Evolutionary conservation across 2,888 invertebrate genomes (phyloP), one percentile per base, ranked within the genome.

Genomic region (Therioaphis trifolii): DNA sequence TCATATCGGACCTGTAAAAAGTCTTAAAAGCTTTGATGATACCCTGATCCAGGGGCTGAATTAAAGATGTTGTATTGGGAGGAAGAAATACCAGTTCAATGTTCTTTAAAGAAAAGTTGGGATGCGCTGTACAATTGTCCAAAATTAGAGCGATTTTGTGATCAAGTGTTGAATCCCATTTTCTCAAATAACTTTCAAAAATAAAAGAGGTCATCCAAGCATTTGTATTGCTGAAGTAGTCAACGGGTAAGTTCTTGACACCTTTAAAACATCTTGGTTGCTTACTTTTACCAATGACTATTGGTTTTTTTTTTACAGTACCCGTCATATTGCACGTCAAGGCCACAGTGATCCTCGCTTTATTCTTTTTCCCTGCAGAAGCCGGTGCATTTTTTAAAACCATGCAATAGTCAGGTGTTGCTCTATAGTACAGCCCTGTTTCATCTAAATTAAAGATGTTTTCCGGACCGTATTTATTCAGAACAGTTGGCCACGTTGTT

Each of bases 221-320:
- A 68, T 79, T 79, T n/a, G n/a, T n/a, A n/a, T n/a, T n/a, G 9
- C 43, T 49, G 7, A 40, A 35, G 46, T 79, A 79, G 43, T 68
- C 46, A 40, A 68, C 61, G 21, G 63, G 79, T 29, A n/a, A n/a
- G n/a, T n/a, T n/a, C n/a, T n/a, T n/a, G n/a, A n/a, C n/a, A n/a
- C n/a, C n/a, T n/a, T n/a, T 87, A 85, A 88, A 88, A 85, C 87
- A 87, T 75, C 86, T 84, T 9, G 88, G 87, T 84, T 87, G 87
- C 85, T 87, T 18, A 29, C 49, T 35, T 46, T 84, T 84, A n/a
- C 74, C 82, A n/a, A 84, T 84, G 18, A 84, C 40, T 58, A 76
- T 14, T 46, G 63, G 58, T 76, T 55, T 76, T 7, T 43, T 55
- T 78, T 78, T 40, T n/a, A 63, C 66, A 63, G 63, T 84, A 66